Evolutionary conservation across 2,797 vertebrate genomes (phyloP), one percentile per base, ranked within the genome.

Genomic region (Paguma larvata): DNA sequence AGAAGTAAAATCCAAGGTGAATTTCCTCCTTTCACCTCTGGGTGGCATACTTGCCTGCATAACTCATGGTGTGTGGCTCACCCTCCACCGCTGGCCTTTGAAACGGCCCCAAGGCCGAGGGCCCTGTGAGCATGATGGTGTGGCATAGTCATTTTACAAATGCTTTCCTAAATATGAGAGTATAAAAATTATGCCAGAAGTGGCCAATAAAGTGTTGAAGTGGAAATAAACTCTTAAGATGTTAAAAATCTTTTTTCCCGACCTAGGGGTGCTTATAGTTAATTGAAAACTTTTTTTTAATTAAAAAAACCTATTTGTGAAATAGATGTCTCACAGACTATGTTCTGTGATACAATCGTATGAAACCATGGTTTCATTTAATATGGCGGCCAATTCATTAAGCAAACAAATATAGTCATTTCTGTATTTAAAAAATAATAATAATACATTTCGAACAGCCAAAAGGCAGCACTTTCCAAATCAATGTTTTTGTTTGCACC

Each of bases 41-140:
- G 99, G 98, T 99, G 99, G 98, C 98, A 97, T 77, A 62, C 98
- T 98, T 98, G 98, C 93, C 98, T 97, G 13, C 41, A 32, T 1
- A 1, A 97, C 97, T 88, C 79, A 44, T 83, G 0, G 38, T 1
- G 0, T 11, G 6, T 63, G 15, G 0, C 62, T 2, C 6, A 34
- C 68, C 3, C 2, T 1, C 85, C 32, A 21, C 70, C 2, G 15
- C 15, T 53, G 41, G 67, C 53, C 53, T 67, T 80, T 67, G 19
- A 62, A 84, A 9, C 7, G 56, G 56, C 15, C 3, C 0, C 2
- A 34, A 34, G 51, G 34, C 53, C 2, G 5, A 46, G 62, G 18
- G 27, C 41, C 41, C n/a, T 85, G 10, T n/a, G 73, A 94, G 46
- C 59, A 25, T 41, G 16, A 19, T 41, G 27, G 9, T 85, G 30